Base-by-base conservation (phyloP, 2,888 invertebrate genomes). In the Cheilosia soror region DNA sequence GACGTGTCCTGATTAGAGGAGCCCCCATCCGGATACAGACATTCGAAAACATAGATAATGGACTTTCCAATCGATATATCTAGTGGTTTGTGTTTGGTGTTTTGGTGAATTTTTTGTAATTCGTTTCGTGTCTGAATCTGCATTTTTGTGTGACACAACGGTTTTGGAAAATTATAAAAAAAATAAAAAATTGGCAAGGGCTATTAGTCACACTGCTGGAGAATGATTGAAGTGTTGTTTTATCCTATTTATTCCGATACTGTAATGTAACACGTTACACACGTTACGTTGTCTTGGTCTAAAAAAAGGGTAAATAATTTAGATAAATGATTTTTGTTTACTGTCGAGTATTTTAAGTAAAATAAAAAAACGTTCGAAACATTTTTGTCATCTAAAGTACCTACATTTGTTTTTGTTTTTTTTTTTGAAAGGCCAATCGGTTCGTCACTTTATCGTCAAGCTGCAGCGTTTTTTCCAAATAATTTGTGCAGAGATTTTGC, bases 1-100 rank as follows among this genome's bases (percentile, higher is more conserved):
- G 79, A 84, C 75, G 71, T 79, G 79, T 84, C 66, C 84, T 79
- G 84, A 84, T 84, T 84, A 84, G 84, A 79, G 68, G 79, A 78
- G 33, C 44, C 69, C 25, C 31, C 69, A 27, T 25, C 63, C 78
- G 58, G 62, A 75, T 75, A 60, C 75, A 75, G 60, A 51, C 73
- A 73, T 73, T 69, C 42, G 51, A 69, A 75, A 58, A 53, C 65
- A 75, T 53, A 75, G 60, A 75, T 79, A 84, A 84, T 76, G 60
- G 75, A 68, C 69, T 60, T 13, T 62, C 27, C 40, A 79, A 79
- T 79, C 84, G 84, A 84, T 84, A 37, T 11, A 20, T 0, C 20
- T 20, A 79, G 79, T 71, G 66, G 76, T 84, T 84, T 79, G 79
- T 79, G 65, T 66, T 72, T 77, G 71, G 63, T 69, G 75, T 69